A percentile compares a stretch with the other conserved stretches of the same genome.
Conservation (phyloP, 2,888 invertebrate species). For the Hyppa rectilinea region DNA sequence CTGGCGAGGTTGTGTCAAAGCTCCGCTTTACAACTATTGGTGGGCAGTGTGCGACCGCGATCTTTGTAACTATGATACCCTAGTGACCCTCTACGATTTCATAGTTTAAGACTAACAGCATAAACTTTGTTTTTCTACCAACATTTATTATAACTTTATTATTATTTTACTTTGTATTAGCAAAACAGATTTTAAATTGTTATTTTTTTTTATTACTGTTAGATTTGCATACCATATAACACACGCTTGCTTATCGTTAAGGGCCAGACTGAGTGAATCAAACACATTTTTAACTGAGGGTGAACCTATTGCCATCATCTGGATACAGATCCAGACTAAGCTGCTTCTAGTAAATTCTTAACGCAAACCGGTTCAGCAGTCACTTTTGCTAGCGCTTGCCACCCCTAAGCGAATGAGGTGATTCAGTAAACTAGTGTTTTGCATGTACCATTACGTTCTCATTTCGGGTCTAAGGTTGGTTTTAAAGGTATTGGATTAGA, state of each 20-base stretch:
- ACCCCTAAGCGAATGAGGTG: background rate
- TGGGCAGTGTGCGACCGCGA: conserved; percentile 79
- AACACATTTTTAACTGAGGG: no score
- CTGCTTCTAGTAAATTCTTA: background rate
- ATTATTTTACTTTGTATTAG: conserved; percentile 17
- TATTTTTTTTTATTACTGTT: background rate
- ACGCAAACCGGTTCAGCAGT: no score
- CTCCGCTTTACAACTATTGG: conserved; percentile 83
- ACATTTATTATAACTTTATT: conserved; percentile 21
- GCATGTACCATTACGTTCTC: background rate
- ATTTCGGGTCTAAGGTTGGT: background rate
- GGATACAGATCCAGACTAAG: background rate
- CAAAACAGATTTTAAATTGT: conserved; percentile 17
- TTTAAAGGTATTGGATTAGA: background rate
- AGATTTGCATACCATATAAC: background rate
- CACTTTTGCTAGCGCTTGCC: background rate
- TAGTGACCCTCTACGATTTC: conserved; percentile 75
- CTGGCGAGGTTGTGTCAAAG: conserved; percentile 82
- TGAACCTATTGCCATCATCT: background rate
- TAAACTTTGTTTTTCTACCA: conserved; percentile 23
- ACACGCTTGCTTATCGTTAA: background rate
- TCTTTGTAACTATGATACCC: conserved; percentile 78
- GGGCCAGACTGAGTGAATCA: background rate
- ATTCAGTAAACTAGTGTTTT: background rate
- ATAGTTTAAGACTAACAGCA: conserved; percentile 44